phyloP scores from a whole-genome alignment of 1,140 invertebrate genomes.

The Gryon sp. region DNA sequence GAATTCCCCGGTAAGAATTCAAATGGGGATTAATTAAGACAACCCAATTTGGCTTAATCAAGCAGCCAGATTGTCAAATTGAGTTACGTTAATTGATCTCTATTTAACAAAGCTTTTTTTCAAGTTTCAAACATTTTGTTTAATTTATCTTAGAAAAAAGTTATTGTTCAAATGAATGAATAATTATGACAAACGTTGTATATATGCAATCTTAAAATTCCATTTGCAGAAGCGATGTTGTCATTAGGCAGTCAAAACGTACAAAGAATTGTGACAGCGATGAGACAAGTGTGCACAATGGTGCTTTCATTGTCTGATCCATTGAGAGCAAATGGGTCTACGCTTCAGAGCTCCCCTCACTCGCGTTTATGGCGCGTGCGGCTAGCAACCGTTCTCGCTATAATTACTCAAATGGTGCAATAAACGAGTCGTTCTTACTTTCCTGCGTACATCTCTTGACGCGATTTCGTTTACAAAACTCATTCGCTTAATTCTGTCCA shows the following conservation, averaged over 20 bases:
- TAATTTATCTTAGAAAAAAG: no score
- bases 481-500: neutral
- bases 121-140: no score
- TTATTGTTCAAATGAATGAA: neutral
- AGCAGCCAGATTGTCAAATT: no score
- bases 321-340: conserved; percentile 62
- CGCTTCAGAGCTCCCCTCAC: conserved; percentile 46
- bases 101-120: no score
- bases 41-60: no score
- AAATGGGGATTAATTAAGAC: no score
- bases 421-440: conserved; percentile 58
- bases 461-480: conserved; percentile 30
- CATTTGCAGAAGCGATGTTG: conserved; percentile 24
- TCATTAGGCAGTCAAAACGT: conserved; percentile 33
- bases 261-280: conserved; percentile 41
- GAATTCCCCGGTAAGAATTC: no score
- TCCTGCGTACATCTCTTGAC: conserved; percentile 31
- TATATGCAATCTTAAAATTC: conserved; percentile 13
- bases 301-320: conserved; percentile 72
- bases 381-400: conserved; percentile 64
- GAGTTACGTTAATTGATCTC: no score
- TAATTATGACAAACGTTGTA: neutral
- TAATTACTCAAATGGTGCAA: conserved; percentile 76
- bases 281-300: conserved; percentile 50
- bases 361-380: conserved; percentile 69